Base-by-base conservation (phyloP, 1,140 invertebrate species). In the Wiebesia pumilae region DNA sequence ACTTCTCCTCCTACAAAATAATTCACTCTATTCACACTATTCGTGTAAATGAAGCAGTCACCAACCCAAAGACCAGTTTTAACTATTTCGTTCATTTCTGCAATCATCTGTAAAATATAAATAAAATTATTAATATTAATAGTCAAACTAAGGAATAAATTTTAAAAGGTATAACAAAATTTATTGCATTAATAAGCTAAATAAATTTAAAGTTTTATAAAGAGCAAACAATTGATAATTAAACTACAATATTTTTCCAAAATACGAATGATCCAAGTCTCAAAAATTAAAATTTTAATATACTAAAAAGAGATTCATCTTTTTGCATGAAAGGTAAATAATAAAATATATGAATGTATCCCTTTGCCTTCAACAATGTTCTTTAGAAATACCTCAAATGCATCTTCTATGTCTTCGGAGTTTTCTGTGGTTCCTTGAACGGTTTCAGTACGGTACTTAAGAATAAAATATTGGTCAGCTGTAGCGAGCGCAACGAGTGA, bases 31-130 rank as follows among this genome's bases (percentile, higher is more conserved):
- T 99, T 99, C 0, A 99, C 96, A 81, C 97, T 96, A 93, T 99
- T 99, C 0, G 99, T 99, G 94, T 99, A 99, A 87, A 99, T 99
- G 92, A 99, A 99, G 92, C 99, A 99, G 93, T 99, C 99, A 9
- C 99, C 99, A 62, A 99, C 97, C 99, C 99, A 99, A 21, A 99
- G 92, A 21, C 98, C 99, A 6, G 99, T 99, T 91, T 98, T 98
- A 0, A 99, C 98, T 21, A 95, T 95, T 94, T 99, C 99, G 87
- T 96, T 97, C 82, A 99, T 96, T 93, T 99, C 98, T 30, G 96
- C 96, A 10, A 98, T 94, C 81, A 98, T 96, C 96, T 97, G 91
- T 7, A 93, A 92, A 85, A 87, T 40, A 73, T 9, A 69, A 78
- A 12, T 33, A n/a, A 35, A 71, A 35, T 35, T 35, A 35, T 35